Evolutionary conservation across 2,797 vertebrate genomes (phyloP), one percentile per base, ranked within the genome.

Genomic region (Todus mexicanus): DNA sequence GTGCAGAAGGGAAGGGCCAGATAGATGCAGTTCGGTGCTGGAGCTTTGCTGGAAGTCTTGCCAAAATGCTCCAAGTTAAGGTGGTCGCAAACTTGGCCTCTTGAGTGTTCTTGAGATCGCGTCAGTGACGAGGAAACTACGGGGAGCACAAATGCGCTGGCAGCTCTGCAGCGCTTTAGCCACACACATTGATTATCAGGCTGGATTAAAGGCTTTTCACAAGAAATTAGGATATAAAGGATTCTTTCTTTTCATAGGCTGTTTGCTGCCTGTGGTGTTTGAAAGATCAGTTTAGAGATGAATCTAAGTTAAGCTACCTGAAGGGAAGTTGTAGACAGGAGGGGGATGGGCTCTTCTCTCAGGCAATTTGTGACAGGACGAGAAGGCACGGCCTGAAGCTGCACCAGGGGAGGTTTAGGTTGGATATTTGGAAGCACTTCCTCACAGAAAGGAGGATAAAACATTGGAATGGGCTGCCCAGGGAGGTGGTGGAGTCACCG

Each of bases 141-240:
- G 16, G 38, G 31, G 35, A 78, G 3, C 10, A 26, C 5, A 21
- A 11, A 2, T 0, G 4, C 59, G 31, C 20, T 89, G 73, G 29
- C 10, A 72, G 0, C 33, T 27, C 19, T 8, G 9, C 63, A n/a
- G 14, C 8, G 2, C 12, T 51, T 54, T 2, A 54, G 16, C 51
- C 50, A 1, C 1, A 0, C 8, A 2, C 7, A 2, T 12, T 27
- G 38, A 15, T 14, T 9, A 4, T 42, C 7, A 4, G 0, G 0
- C 9, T 60, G 12, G 25, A 9, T 59, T 59, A 9, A 65, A 71
- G 38, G 4, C 11, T 51, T 48, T 8, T 5, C 43, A 2, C 5
- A 42, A 0, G 12, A 18, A 71, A 66, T 7, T 25, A 35, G 10
- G 43, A 53, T 57, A 4, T 5, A 35, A 65, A 43, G 14, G 23